Evolutionary conservation across 2,113 vertebrate genomes (phyloP).

Genomic region (Cebidichthys violaceus): DNA sequence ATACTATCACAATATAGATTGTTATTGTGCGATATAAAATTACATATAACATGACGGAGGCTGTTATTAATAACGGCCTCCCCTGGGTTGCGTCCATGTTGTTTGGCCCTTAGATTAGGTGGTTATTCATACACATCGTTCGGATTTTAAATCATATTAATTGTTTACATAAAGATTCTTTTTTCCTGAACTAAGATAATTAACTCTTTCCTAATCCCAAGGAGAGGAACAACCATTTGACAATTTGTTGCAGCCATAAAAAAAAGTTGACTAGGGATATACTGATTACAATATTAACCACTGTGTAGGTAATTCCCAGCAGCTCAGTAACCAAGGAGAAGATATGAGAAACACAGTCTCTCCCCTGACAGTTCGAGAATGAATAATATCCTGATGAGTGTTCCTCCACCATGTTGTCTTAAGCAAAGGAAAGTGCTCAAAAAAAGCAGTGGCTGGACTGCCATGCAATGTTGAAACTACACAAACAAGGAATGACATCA

Average conservation of each 20-base stretch:
- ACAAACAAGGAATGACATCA: conserved; percentile 62
- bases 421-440: conserved; percentile 47
- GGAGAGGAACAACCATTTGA: conserved; percentile 30
- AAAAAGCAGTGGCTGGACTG: conserved; percentile 55
- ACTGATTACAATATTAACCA: conserved; percentile 58
- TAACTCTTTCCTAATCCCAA: conserved; percentile 11
- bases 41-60: background rate
- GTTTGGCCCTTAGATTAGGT: conserved; percentile 2
- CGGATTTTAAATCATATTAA: background rate
- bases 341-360: conserved; percentile 57
- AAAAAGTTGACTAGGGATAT: background rate
- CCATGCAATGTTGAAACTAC: conserved; percentile 53
- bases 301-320: conserved; percentile 59
- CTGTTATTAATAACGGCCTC: background rate
- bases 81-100: background rate
- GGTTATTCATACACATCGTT: background rate
- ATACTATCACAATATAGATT: background rate
- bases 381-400: conserved; percentile 68
- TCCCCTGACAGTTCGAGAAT: conserved; percentile 64
- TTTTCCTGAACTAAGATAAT: conserved; percentile 21
- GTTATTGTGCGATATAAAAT: background rate
- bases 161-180: background rate
- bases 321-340: conserved; percentile 54
- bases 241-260: conserved; percentile 38
- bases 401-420: conserved; percentile 64